A percentile compares a stretch with the other conserved stretches of the same genome.
Conservation (phyloP, 2,888 invertebrate species). For the Hemicrepidius hirtus region DNA sequence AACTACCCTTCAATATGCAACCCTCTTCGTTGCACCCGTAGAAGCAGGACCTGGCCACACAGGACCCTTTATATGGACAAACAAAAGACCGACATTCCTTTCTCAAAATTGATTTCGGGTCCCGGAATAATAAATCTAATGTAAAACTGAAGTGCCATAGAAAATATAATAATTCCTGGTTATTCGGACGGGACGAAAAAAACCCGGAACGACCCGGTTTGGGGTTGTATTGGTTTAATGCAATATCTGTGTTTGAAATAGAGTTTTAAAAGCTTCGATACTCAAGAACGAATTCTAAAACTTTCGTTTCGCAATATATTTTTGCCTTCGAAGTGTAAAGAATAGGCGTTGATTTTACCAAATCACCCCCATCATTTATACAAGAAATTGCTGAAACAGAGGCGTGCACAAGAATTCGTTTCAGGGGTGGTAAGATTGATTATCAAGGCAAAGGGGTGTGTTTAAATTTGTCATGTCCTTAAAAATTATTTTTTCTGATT, state of each 20-base stretch:
- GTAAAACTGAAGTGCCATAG: conserved; percentile 51
- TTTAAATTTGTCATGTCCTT: too few species aligned
- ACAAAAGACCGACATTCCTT: conserved; percentile 56
- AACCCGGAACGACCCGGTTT: conserved; percentile 35
- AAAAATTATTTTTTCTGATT: too few species aligned
- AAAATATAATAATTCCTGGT: conserved; percentile 52
- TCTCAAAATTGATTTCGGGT: conserved; percentile 54
- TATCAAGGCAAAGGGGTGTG: not conserved
- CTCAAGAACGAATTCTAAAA: not conserved
- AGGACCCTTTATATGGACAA: conserved; percentile 51
- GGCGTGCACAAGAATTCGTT: conserved; percentile 13
- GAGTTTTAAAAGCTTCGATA: conserved; percentile 59
- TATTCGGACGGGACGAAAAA: conserved; percentile 43
- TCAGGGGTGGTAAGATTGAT: conserved; percentile 7
- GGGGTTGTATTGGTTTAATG: conserved; percentile 59
- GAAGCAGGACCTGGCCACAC: conserved; percentile 31
- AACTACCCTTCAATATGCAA: conserved; percentile 57
- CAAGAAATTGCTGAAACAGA: not conserved
- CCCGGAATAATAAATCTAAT: conserved; percentile 54
- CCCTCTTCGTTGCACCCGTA: conserved; percentile 55
- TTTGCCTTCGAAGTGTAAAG: conserved; percentile 18
- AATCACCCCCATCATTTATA: conserved; percentile 10
- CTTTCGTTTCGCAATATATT: conserved; percentile 10
- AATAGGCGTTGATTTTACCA: conserved; percentile 17
- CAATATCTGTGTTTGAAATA: conserved; percentile 58